phyloP scores from a whole-genome alignment of 1,140 invertebrate genomes.

The Scaptomyza graminum region DNA sequence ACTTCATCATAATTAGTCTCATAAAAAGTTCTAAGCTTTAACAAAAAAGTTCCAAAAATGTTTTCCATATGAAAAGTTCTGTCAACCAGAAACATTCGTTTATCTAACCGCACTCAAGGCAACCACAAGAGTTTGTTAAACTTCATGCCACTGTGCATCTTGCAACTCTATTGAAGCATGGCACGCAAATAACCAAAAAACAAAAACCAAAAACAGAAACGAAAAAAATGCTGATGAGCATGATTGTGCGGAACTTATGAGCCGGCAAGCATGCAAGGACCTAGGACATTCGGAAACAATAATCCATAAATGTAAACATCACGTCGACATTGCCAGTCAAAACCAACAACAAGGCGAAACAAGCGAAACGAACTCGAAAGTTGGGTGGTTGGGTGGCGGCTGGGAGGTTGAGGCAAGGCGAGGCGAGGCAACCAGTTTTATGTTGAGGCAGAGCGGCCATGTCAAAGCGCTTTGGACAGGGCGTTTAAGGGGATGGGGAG shows the following conservation, averaged over 20 bases:
- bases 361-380: slow-evolving; percentile 22
- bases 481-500: not conserved
- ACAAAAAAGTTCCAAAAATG: not conserved
- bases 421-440: slow-evolving; percentile 61
- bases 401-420: slow-evolving; percentile 6
- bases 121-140: no score
- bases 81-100: not conserved
- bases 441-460: slow-evolving; percentile 33
- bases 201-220: not conserved
- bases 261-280: slow-evolving; percentile 34
- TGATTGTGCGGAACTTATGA: slow-evolving; percentile 74
- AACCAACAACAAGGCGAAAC: slow-evolving; percentile 42
- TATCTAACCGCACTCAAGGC: not conserved
- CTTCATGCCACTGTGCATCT: slow-evolving; percentile 26
- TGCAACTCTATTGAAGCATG: slow-evolving; percentile 15
- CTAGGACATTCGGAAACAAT: slow-evolving; percentile 76
- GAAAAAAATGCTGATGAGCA: slow-evolving; percentile 61
- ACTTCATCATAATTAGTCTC: no score
- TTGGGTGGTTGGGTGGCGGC: not conserved
- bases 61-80: slow-evolving; percentile 8
- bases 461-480: slow-evolving; percentile 2
- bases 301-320: slow-evolving; percentile 81
- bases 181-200: slow-evolving; percentile 11
- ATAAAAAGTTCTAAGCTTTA: not conserved
- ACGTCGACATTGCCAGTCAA: slow-evolving; percentile 74